Base-by-base conservation (phyloP, 2,888 invertebrate species). In the Latrodectus hesperus region DNA sequence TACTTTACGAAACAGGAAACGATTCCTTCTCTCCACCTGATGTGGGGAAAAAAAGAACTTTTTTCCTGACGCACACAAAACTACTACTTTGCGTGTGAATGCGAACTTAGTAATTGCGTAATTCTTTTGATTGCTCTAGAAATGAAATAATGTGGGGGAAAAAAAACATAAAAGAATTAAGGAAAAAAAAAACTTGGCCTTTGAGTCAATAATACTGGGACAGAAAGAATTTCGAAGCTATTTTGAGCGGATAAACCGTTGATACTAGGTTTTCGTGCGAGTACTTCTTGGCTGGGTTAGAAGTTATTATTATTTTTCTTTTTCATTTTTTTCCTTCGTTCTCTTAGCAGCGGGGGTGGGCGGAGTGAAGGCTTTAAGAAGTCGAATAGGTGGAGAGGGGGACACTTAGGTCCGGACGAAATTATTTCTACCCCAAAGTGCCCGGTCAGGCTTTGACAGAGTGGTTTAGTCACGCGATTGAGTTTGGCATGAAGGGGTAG, bases 241-340 rank as follows among this genome's bases (percentile, higher is more conserved):
- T 75, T 75, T 12, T 60, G 53, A 17, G 11, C 14, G 80, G 67
- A 80, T 38, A 75, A 83, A 80, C 64, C 51, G 60, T 26, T 75
- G 83, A 76, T 76, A 83, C 76, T 51, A 76, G 76, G 53, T 76
- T 83, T 75, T 71, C 83, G 83, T 83, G 83, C 83, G n/a, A 9
- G 16, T 68, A 12, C 26, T 11, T 17, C 11, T 6, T 26, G 11
- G 17, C 67, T 68, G 67, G 12, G 65, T 81, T 81, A 65, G 60
- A 72, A 79, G 79, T 64, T 22, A 64, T 55, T 51, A 16, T 17
- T 52, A 67, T 38, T 10, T 17, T 79, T 79, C n/a, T 17, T 78
- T 71, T 79, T 16, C n/a, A 68, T 68, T 68, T 11, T 55, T 6
- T 38, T 38, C 4, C 38, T 38, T 38, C 38, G 4, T 38, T 38